A percentile compares a stretch with the other conserved stretches of the same genome.
Conservation (phyloP, 1,140 invertebrate genomes). For the Ooceraea biroi region DNA sequence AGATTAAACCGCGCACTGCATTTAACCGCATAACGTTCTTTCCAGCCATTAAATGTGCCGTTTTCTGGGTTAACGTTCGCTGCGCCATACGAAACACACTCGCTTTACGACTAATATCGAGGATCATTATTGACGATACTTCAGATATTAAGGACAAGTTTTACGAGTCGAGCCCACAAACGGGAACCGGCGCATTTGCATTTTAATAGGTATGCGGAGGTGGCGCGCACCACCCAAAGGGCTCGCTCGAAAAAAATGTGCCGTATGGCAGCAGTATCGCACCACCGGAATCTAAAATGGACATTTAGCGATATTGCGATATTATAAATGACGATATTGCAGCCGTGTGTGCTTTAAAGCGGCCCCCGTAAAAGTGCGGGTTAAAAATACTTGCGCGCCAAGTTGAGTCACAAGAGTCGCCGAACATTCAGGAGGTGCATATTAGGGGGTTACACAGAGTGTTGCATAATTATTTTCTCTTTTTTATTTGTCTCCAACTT, state of each 20-base stretch:
- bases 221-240: not conserved
- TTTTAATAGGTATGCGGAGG: constrained; percentile 38
- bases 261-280: not conserved
- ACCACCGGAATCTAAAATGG: constrained; percentile 27
- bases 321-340: constrained; percentile 19
- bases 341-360: not conserved
- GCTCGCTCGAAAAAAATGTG: not conserved
- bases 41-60: constrained; percentile 18
- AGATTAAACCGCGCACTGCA: constrained; percentile 9
- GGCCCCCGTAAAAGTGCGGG: not conserved
- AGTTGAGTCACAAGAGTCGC: not conserved
- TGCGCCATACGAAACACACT: not conserved
- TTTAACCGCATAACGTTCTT: constrained; percentile 8
- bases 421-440: not conserved
- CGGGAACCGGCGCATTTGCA: constrained; percentile 26
- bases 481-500: not conserved
- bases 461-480: not conserved
- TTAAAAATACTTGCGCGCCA: constrained; percentile 18
- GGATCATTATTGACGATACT: constrained; percentile 46
- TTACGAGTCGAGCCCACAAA: not conserved
- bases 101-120: constrained; percentile 53
- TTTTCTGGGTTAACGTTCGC: constrained; percentile 50
- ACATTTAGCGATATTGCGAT: constrained; percentile 24
- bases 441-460: too few species aligned
- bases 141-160: constrained; percentile 39